Evolutionary conservation across 2,888 invertebrate species (phyloP).

Genomic region (Lepidochitona cinerea): DNA sequence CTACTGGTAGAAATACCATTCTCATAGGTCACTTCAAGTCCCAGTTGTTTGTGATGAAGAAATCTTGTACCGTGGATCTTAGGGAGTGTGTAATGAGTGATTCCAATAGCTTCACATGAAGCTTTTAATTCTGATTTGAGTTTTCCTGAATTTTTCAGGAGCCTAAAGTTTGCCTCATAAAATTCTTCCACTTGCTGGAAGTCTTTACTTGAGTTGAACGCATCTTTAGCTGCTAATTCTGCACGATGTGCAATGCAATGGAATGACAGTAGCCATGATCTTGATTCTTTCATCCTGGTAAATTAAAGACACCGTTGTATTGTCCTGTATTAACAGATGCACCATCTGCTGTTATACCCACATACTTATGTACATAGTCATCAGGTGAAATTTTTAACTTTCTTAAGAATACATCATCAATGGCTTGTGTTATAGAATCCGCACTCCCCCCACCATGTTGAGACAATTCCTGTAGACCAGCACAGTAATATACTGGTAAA

Average conservation of each 20-base stretch:
- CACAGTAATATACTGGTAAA: background rate
- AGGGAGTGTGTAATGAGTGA: too few relatives aligned
- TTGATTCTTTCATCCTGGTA: background rate
- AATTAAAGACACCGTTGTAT: background rate
- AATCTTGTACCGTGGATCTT: background rate
- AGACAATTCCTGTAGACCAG: background rate
- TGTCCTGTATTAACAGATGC: background rate
- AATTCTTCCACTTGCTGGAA: background rate
- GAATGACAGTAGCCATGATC: too few relatives aligned
- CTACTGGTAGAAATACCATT: background rate
- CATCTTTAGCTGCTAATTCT: background rate
- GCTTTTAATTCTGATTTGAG: too few relatives aligned
- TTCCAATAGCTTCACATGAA: too few relatives aligned
- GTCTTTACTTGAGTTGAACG: background rate
- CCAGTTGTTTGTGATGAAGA: background rate
- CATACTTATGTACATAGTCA: background rate
- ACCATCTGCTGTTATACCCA: background rate
- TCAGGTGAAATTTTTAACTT: background rate
- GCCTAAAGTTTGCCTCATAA: background rate
- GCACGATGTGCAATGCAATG: background rate
- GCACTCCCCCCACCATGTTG: background rate
- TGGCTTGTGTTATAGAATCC: background rate
- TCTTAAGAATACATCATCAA: background rate
- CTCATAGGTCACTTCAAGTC: background rate
- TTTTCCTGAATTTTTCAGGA: background rate